Conservation (phyloP, 2,888 invertebrate species). For the Leptinotarsa peninsularis region DNA sequence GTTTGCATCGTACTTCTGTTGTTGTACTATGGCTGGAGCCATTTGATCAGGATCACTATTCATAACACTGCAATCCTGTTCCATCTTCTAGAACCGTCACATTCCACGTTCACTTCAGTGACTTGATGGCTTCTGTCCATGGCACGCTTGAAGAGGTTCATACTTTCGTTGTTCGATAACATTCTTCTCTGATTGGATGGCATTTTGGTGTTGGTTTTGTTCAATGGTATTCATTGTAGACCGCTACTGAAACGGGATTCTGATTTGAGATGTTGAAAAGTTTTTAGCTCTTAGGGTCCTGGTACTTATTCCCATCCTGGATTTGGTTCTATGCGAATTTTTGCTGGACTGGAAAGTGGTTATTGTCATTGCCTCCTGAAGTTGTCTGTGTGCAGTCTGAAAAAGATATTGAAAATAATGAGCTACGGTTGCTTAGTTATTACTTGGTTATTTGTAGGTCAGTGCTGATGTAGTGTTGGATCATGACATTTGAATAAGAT, state of each 20-base stretch:
- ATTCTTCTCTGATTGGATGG: slow-evolving; percentile 1
- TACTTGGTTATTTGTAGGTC: neutral
- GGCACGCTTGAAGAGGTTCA: neutral
- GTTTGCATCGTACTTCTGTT: slow-evolving; percentile 63
- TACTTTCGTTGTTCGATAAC: slow-evolving; percentile 30
- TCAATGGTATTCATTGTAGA: neutral
- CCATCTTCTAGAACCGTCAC: slow-evolving; percentile 51
- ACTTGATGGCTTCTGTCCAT: neutral
- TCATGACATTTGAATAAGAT: neutral
- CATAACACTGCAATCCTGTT: slow-evolving; percentile 44
- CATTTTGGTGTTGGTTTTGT: neutral
- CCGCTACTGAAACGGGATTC: neutral
- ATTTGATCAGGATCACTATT: slow-evolving; percentile 58
- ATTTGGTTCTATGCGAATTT: neutral
- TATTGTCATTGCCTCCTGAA: neutral
- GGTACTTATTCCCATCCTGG: neutral
- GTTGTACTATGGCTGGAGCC: slow-evolving; percentile 59
- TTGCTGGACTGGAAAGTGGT: neutral
- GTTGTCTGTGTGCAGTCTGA: neutral
- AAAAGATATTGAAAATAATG: neutral
- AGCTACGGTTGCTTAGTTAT: too few relatives aligned
- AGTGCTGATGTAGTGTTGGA: slow-evolving; percentile 1
- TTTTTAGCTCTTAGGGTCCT: neutral
- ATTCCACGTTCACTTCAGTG: slow-evolving; percentile 26
- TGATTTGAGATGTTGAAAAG: neutral